phyloP scores from a whole-genome alignment of 2,888 invertebrate species.

The Sphaeridia pumilis region DNA sequence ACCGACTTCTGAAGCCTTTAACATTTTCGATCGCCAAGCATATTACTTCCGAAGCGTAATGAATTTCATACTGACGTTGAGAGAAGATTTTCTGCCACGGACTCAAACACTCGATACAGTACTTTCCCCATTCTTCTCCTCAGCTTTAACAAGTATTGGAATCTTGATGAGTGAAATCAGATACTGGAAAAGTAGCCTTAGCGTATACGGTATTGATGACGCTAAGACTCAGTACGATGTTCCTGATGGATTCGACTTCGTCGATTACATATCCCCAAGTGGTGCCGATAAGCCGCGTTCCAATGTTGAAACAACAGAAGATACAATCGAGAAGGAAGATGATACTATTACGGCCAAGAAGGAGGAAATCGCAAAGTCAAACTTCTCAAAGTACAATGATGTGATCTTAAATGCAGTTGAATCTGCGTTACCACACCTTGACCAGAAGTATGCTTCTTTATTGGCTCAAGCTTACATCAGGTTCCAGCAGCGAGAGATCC shows the following conservation, averaged over 20 bases:
- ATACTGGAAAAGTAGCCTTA: slow-evolving; percentile 28
- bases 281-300: neutral
- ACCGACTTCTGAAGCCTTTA: slow-evolving; percentile 14
- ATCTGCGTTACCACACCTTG: slow-evolving; percentile 18
- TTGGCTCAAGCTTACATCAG: slow-evolving; percentile 27
- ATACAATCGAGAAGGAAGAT: neutral
- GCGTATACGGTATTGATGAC: slow-evolving; percentile 19
- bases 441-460: slow-evolving; percentile 20
- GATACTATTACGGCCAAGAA: neutral
- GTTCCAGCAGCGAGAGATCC: slow-evolving; percentile 25
- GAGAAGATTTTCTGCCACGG: slow-evolving; percentile 31
- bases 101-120: slow-evolving; percentile 30
- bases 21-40: slow-evolving; percentile 23
- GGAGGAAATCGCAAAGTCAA: slow-evolving; percentile 11
- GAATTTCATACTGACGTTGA: slow-evolving; percentile 24
- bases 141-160: slow-evolving; percentile 21
- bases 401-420: slow-evolving; percentile 21
- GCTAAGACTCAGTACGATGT: slow-evolving; percentile 8
- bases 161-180: slow-evolving; percentile 31
- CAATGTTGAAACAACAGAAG: neutral
- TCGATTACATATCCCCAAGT: slow-evolving; percentile 12
- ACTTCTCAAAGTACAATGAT: slow-evolving; percentile 15
- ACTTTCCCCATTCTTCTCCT: slow-evolving; percentile 18
- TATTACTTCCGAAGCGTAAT: slow-evolving; percentile 26
- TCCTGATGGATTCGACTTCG: slow-evolving; percentile 30